Evolutionary conservation across 2,113 vertebrate genomes (phyloP).

Genomic region (Motacilla tschutschensis): DNA sequence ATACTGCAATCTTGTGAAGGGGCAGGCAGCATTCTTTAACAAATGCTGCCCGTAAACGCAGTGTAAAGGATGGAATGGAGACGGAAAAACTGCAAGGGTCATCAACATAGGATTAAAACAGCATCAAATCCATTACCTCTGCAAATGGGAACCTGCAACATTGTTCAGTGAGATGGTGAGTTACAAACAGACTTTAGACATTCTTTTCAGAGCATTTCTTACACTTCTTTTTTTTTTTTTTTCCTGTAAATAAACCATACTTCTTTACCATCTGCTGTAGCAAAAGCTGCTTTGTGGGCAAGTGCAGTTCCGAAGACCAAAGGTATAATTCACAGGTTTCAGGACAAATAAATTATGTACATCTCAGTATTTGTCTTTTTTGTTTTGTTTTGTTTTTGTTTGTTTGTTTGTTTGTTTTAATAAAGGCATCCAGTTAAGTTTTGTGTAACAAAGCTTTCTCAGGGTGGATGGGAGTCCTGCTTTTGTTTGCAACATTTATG

Average conservation of each 20-base stretch:
- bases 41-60: slow-evolving; percentile 85
- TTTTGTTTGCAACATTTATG: slow-evolving; percentile 42
- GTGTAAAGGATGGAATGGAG: slow-evolving; percentile 72
- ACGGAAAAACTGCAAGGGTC: slow-evolving; percentile 68
- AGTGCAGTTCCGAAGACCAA: slow-evolving; percentile 60
- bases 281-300: slow-evolving; percentile 48
- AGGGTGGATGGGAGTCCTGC: slow-evolving; percentile 26
- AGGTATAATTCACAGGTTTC: slow-evolving; percentile 62
- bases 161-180: slow-evolving; percentile 37
- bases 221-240: slow-evolving; percentile 10
- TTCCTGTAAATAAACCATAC: slow-evolving; percentile 33
- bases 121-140: slow-evolving; percentile 82
- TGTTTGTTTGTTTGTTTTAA: slow-evolving; percentile 15
- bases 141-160: slow-evolving; percentile 69
- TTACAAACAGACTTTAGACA: slow-evolving; percentile 59
- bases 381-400: not conserved
- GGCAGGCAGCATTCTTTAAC: slow-evolving; percentile 84
- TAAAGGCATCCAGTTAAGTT: slow-evolving; percentile 68
- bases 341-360: slow-evolving; percentile 71
- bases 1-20: slow-evolving; percentile 84
- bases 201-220: slow-evolving; percentile 51
- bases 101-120: slow-evolving; percentile 77
- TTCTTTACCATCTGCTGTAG: slow-evolving; percentile 51
- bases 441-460: slow-evolving; percentile 61
- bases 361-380: slow-evolving; percentile 30